Conservation (phyloP, 2,113 vertebrate species). For the Perca flavescens region DNA sequence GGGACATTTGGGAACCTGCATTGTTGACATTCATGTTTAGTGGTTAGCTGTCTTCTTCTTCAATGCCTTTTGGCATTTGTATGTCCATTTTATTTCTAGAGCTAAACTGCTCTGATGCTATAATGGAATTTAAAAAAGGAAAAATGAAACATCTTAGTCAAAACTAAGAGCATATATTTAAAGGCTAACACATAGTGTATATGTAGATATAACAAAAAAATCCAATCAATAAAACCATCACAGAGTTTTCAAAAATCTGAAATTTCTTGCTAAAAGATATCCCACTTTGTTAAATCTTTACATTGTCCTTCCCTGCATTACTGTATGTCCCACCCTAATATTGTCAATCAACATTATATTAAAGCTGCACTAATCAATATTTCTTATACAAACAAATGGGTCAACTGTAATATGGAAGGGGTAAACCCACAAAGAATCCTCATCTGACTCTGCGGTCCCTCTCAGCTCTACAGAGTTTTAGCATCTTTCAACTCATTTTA, state of each 20-base stretch:
- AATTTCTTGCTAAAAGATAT: neutral
- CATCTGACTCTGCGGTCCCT: too few species aligned
- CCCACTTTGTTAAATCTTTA: neutral
- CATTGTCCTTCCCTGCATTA: neutral
- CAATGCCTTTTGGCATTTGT: neutral
- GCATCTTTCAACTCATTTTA: too few species aligned
- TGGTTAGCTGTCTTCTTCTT: neutral
- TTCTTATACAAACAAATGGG: neutral
- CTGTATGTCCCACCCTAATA: neutral
- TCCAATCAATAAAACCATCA: neutral
- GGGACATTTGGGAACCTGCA: neutral
- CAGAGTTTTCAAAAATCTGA: neutral
- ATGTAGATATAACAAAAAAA: neutral
- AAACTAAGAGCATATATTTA: neutral
- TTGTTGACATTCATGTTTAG: neutral
- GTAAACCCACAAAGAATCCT: too few species aligned
- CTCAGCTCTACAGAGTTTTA: too few species aligned
- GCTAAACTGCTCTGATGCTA: too few species aligned
- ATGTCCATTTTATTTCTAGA: neutral
- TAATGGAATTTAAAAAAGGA: neutral
- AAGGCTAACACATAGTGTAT: neutral
- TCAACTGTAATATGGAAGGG: neutral
- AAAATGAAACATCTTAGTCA: neutral
- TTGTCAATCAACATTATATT: neutral
- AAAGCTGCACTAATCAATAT: neutral